phyloP scores from a whole-genome alignment of 1,140 invertebrate genomes.

The Hyposmocoma kahamanoa region DNA sequence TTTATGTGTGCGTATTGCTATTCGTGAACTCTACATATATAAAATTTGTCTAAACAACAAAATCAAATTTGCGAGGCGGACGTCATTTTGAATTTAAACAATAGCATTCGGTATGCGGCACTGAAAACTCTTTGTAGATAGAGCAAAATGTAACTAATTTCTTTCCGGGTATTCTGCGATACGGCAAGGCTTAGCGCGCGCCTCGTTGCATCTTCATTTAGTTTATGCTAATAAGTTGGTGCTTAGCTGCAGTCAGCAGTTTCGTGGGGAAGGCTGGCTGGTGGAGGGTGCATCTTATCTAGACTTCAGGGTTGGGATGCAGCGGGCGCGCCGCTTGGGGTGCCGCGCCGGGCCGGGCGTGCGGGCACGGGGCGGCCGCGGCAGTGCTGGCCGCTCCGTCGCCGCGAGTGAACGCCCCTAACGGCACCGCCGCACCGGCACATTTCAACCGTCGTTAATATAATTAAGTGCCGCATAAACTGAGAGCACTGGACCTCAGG shows the following conservation, averaged over 20 bases:
- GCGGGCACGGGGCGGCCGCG: slow-evolving; percentile 17
- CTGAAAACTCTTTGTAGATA: too few relatives aligned
- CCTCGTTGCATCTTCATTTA: slow-evolving; percentile 52
- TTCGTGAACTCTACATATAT: too few relatives aligned
- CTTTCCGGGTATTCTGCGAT: too few relatives aligned
- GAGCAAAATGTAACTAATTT: too few relatives aligned
- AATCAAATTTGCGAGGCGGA: too few relatives aligned
- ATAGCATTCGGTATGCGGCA: too few relatives aligned
- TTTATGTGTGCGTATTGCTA: too few relatives aligned
- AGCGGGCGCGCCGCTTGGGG: slow-evolving; percentile 37
- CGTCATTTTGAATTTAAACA: too few relatives aligned
- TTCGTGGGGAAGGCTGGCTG: slow-evolving; percentile 34
- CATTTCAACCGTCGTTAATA: slow-evolving; percentile 34
- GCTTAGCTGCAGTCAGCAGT: slow-evolving; percentile 55
- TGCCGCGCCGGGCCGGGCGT: slow-evolving; percentile 34
- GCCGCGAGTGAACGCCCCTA: slow-evolving; percentile 48
- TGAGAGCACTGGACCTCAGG: slow-evolving; percentile 47
- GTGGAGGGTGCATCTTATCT: slow-evolving; percentile 36
- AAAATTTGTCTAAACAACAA: too few relatives aligned
- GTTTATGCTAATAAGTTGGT: slow-evolving; percentile 60
- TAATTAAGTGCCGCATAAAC: slow-evolving; percentile 62
- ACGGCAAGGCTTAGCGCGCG: too few relatives aligned
- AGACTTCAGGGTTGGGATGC: slow-evolving; percentile 23
- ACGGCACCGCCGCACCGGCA: slow-evolving; percentile 16
- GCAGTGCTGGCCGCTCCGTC: slow-evolving; percentile 53